Base-by-base conservation (phyloP, 2,888 invertebrate genomes). In the Drosophila tanythrix region DNA sequence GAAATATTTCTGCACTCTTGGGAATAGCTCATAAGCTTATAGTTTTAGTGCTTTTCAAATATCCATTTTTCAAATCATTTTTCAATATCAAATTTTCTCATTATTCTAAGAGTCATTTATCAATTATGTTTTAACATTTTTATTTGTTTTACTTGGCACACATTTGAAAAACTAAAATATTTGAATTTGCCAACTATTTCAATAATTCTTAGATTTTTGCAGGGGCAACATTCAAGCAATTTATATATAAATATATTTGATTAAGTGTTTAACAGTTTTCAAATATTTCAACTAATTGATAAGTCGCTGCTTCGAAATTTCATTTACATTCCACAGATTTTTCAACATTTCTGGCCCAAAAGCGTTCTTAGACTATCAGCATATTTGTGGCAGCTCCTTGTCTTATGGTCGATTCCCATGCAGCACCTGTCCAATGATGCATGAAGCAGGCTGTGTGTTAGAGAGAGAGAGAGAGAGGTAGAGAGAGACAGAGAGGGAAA, bases 381-480 rank as follows among this genome's bases (percentile, higher is more conserved):
- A 74, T 60, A 74, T 74, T 75, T 68, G 10, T 29, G 59, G 40
- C 27, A 63, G 74, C 74, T 74, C 27, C 74, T 75, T 75, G 74
- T 75, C 56, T 64, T 74, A 38, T 27, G 13, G 38, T 6, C 27
- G 6, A 40, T 74, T 74, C 68, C 46, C 63, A 71, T 50, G 56
- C 53, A 48, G 33, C 71, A 71, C 57, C 72, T 71, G 57, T 64
- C 64, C 59, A 61, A 62, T 62, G 74, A 50, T 75, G 68, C 63
- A 62, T 38, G 58, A 35, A 27, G 55, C 74, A 25, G 11, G 6
- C 64, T 2, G 29, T 31, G 27, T 15, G n/a, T 5, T 25, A 46
- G 8, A 29, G 15, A 29, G 21, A 35, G 21, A 21, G 35, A 46
- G 7, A 21, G 10, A 31, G 35, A 35, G 13, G 21, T 4, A 35